Conservation (phyloP, 2,797 vertebrate genomes). For the Gymnocypris eckloni region DNA sequence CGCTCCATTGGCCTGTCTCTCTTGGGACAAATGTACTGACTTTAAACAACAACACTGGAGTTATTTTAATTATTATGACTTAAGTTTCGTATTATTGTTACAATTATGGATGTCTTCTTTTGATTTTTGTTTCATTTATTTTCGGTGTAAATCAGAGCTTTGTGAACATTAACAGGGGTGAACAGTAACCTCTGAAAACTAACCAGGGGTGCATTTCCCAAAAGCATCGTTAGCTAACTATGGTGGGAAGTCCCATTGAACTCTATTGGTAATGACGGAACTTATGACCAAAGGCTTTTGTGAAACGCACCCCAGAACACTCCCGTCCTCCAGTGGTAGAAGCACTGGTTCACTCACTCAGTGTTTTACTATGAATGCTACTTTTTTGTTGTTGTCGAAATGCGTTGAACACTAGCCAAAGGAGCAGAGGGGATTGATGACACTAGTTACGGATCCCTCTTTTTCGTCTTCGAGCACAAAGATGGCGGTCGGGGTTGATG, state of each 20-base stretch:
- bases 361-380: conserved; percentile 37
- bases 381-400: conserved; percentile 50
- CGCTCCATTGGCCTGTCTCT: conserved; percentile 69
- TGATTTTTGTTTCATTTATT: conserved; percentile 58
- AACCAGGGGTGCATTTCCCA: conserved; percentile 25
- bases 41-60: conserved; percentile 79
- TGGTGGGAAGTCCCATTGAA: too few species aligned
- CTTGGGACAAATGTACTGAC: conserved; percentile 72
- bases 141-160: conserved; percentile 54
- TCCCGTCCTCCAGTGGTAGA: conserved; percentile 55
- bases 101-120: conserved; percentile 73
- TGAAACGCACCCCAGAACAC: conserved; percentile 39
- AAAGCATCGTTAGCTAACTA: too few species aligned
- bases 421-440: conserved; percentile 50
- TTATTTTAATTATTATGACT: conserved; percentile 75
- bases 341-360: conserved; percentile 44
- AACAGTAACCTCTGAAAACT: conserved; percentile 64
- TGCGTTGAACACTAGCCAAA: conserved; percentile 71
- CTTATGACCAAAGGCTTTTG: too few species aligned
- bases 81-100: conserved; percentile 72
- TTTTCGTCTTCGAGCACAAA: conserved; percentile 48
- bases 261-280: too few species aligned
- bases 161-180: conserved; percentile 37
- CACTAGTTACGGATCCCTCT: conserved; percentile 39
- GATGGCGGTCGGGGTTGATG: conserved; percentile 45